Conservation (phyloP, 2,888 invertebrate species). For the Diogma glabrata region DNA sequence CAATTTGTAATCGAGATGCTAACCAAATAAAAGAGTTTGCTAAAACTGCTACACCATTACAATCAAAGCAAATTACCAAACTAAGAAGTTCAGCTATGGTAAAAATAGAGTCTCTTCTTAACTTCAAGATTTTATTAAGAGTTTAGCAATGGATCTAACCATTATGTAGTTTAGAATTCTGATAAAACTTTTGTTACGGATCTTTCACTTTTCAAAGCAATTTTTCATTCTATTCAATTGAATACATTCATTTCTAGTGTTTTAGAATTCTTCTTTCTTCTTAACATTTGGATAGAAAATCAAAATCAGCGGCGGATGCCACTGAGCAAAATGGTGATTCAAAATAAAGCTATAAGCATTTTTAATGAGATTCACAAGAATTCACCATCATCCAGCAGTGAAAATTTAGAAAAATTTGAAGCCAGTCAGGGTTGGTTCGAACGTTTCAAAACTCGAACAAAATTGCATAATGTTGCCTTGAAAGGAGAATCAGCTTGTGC, state of each 20-base stretch:
- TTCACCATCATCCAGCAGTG: not conserved
- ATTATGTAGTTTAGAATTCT: no score
- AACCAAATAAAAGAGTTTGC: conserved; percentile 20
- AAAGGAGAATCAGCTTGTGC: conserved; percentile 21
- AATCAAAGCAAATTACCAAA: conserved; percentile 18
- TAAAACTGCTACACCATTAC: conserved; percentile 19
- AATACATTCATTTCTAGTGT: no score
- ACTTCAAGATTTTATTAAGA: no score
- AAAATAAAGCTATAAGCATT: conserved; percentile 20
- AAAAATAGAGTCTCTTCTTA: conserved; percentile 11
- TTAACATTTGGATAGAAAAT: conserved; percentile 19
- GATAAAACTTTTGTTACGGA: no score
- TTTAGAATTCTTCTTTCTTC: no score
- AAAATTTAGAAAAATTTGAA: not conserved
- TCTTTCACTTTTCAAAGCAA: no score
- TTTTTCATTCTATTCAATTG: no score
- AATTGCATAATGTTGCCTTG: conserved; percentile 18
- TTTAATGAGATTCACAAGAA: conserved; percentile 19
- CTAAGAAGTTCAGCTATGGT: conserved; percentile 19
- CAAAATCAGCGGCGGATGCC: conserved; percentile 19
- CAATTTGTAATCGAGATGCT: conserved; percentile 20
- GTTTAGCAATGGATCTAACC: no score
- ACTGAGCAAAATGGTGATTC: conserved; percentile 21
- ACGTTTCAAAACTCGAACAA: conserved; percentile 13
- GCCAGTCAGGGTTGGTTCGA: conserved; percentile 19